Evolutionary conservation across 2,797 vertebrate genomes (phyloP).

Genomic region (Eospalax fontanierii): DNA sequence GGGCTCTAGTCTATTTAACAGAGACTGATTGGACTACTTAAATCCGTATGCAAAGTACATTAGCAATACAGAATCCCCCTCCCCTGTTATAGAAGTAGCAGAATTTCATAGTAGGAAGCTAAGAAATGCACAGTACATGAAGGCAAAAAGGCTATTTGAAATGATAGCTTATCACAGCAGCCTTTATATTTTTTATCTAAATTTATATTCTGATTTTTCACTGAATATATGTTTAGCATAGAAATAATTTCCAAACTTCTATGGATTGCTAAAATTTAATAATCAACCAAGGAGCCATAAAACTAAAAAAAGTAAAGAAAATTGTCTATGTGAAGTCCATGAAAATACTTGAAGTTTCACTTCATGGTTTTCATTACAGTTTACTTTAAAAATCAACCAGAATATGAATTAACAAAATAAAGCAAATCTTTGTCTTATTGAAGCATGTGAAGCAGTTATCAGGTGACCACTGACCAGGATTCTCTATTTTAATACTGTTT

Average conservation of each 20-base stretch:
- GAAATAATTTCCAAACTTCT: conserved; percentile 3
- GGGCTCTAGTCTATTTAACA: not conserved
- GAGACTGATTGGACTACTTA: conserved; percentile 4
- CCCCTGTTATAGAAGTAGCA: not conserved
- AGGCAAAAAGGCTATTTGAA: not conserved
- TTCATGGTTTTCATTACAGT: not conserved
- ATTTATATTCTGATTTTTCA: conserved; percentile 30
- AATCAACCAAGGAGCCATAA: not conserved
- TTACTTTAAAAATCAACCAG: conserved; percentile 62
- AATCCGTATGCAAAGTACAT: not conserved
- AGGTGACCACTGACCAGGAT: conserved; percentile 20
- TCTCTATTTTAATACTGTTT: conserved; percentile 45
- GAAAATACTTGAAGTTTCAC: conserved; percentile 44
- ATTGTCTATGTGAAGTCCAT: not conserved
- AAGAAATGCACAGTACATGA: not conserved
- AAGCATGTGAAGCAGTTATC: conserved; percentile 20
- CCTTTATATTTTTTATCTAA: conserved; percentile 30
- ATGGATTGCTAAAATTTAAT: not conserved
- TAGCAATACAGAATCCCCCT: not conserved
- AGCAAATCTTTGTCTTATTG: not conserved
- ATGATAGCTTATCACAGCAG: not conserved
- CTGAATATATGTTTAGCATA: conserved; percentile 16
- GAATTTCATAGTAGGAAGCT: conserved; percentile 11
- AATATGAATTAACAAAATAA: not conserved
- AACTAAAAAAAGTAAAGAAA: not conserved